Evolutionary conservation across 2,113 vertebrate genomes (phyloP).

Genomic region (Anarrhichthys ocellatus): DNA sequence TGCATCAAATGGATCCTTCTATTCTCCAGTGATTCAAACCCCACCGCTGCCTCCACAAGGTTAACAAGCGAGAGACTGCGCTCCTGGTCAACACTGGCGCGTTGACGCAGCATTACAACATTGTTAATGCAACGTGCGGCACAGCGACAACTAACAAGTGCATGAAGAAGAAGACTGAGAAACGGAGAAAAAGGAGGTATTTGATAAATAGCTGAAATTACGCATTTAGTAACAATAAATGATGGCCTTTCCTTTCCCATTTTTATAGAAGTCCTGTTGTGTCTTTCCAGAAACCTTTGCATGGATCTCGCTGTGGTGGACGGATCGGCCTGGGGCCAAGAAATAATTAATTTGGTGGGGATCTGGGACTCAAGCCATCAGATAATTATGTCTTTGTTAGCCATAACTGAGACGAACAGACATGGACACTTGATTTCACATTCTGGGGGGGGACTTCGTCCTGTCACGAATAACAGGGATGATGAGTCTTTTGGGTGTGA

Average conservation of each 20-base stretch:
- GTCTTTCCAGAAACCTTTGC: slow-evolving; percentile 14
- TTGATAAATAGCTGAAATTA: background rate
- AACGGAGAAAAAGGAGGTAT: background rate
- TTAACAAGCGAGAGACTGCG: slow-evolving; percentile 10
- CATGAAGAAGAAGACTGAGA: background rate
- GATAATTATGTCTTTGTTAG: slow-evolving; percentile 60
- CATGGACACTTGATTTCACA: slow-evolving; percentile 43
- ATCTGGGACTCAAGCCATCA: slow-evolving; percentile 65
- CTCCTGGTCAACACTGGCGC: background rate
- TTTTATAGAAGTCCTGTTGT: slow-evolving; percentile 3
- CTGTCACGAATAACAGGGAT: slow-evolving; percentile 24
- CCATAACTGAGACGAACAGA: slow-evolving; percentile 47
- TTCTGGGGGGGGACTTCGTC: slow-evolving; percentile 1
- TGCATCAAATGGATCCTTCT: background rate
- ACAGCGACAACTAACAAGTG: slow-evolving; percentile 6
- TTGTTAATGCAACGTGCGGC: slow-evolving; percentile 13
- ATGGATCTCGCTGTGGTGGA: slow-evolving; percentile 23
- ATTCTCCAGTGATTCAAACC: slow-evolving; percentile 12
- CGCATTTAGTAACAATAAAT: background rate
- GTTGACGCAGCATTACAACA: slow-evolving; percentile 18
- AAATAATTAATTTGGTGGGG: slow-evolving; percentile 56
- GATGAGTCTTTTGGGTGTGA: slow-evolving; percentile 23
- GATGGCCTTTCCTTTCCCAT: background rate
- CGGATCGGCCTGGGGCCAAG: slow-evolving; percentile 43
- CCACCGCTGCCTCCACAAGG: slow-evolving; percentile 16